A percentile compares a stretch with the other conserved stretches of the same genome.
Evolutionary conservation across 2,113 vertebrate species (phyloP).

Genomic region (Pelvicachromis taeniatus): DNA sequence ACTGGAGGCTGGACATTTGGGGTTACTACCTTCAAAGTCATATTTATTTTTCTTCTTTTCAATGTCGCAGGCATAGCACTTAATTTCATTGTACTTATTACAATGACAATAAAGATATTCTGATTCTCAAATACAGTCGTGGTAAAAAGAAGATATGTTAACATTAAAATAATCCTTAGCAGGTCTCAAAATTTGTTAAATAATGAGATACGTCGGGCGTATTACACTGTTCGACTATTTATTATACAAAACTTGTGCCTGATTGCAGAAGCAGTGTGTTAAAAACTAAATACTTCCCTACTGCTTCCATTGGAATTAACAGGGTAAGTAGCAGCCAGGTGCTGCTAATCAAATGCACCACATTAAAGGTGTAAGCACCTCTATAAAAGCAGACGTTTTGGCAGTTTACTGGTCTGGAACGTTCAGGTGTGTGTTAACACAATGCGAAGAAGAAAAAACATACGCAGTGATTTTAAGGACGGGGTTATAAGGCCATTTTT

Average conservation of each 20-base stretch:
- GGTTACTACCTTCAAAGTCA: neutral
- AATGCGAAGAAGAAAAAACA: neutral
- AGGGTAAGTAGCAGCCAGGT: neutral
- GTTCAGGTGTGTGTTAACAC: neutral
- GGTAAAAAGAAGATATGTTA: neutral
- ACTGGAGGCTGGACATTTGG: neutral
- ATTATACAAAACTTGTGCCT: neutral
- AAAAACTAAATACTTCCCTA: neutral
- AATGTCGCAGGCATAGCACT: accelerated
- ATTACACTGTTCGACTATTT: neutral
- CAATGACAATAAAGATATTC: neutral
- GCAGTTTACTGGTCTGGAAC: neutral
- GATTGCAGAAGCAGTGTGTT: neutral
- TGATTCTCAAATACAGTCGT: neutral
- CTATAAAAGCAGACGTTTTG: neutral
- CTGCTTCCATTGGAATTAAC: neutral
- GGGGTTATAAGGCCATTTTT: neutral
- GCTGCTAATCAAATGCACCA: neutral
- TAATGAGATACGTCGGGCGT: neutral
- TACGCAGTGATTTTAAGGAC: neutral
- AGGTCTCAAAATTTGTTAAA: neutral
- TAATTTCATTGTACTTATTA: neutral
- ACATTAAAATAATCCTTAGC: neutral
- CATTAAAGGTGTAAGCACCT: neutral
- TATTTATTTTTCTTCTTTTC: neutral